A percentile compares a stretch with the other conserved stretches of the same genome.
phyloP scores from a whole-genome alignment of 2,888 invertebrate genomes.

The Catocala fraxini region DNA sequence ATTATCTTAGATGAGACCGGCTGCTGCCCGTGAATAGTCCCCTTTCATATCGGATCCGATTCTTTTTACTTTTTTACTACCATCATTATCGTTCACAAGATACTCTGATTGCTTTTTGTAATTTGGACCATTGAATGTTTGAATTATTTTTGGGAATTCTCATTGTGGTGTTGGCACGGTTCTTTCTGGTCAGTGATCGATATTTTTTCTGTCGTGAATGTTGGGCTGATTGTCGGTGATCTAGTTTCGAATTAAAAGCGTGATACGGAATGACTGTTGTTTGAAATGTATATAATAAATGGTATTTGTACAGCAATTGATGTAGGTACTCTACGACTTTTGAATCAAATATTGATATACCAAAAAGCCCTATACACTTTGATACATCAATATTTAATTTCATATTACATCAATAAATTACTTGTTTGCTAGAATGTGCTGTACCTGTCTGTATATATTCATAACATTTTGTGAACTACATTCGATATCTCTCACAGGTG shows the following conservation, averaged over 20 bases:
- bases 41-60: constrained; percentile 76
- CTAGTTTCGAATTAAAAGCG: constrained; percentile 33
- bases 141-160: constrained; percentile 75
- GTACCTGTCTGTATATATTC: too few relatives aligned
- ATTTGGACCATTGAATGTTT: constrained; percentile 77
- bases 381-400: too few relatives aligned
- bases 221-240: constrained; percentile 49
- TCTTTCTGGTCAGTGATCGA: constrained; percentile 60
- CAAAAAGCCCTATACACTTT: too few relatives aligned
- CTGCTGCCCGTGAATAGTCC: constrained; percentile 62
- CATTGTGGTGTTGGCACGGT: constrained; percentile 67
- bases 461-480: too few relatives aligned
- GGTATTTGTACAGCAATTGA: constrained; percentile 1
- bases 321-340: neutral
- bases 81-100: constrained; percentile 77
- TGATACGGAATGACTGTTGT: constrained; percentile 3
- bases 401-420: too few relatives aligned
- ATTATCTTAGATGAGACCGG: constrained; percentile 71
- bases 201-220: constrained; percentile 51
- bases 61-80: constrained; percentile 64
- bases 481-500: too few relatives aligned
- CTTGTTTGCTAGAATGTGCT: too few relatives aligned
- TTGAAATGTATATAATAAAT: constrained; percentile 4
- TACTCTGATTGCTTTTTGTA: constrained; percentile 79
- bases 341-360: too few relatives aligned